Evolutionary conservation across 2,797 vertebrate genomes (phyloP).

Genomic region (Eulemur rubriventer): DNA sequence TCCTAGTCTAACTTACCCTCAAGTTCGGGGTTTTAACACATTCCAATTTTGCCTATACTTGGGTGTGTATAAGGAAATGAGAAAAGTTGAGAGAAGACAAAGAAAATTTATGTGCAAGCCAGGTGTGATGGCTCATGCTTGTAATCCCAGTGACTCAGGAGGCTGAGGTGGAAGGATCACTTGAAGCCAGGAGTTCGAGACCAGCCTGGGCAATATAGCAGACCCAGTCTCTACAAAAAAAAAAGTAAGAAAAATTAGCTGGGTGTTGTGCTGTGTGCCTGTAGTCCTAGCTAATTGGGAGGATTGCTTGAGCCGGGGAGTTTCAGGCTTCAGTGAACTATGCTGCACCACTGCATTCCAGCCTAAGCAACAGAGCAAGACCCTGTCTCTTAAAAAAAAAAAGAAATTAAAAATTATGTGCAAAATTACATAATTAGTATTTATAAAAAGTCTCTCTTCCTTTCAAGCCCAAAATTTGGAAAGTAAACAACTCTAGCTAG

Average conservation of each 20-base stretch:
- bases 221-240: not conserved
- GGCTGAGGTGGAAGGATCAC: not conserved
- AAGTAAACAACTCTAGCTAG: constrained; percentile 30
- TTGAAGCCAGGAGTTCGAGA: not conserved
- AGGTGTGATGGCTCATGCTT: too few relatives aligned
- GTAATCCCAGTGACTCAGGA: too few relatives aligned
- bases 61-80: not conserved
- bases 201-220: not conserved
- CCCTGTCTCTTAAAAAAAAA: not conserved
- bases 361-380: not conserved
- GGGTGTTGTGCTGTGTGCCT: not conserved
- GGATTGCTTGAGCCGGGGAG: not conserved
- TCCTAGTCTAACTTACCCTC: constrained; percentile 6
- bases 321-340: not conserved
- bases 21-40: constrained; percentile 9
- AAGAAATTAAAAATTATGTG: not conserved
- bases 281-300: not conserved
- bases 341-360: not conserved
- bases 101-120: not conserved
- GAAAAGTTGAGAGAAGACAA: not conserved
- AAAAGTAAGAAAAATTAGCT: not conserved
- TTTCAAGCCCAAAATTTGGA: constrained; percentile 33
- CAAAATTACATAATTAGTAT: not conserved
- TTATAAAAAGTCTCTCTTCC: not conserved
- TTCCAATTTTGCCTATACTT: not conserved